These are phyloP conservation scores for Melikaiella ostensackeni DNA, from an alignment of 2,888 invertebrate genomes.

Conservation along the genomic window DNA sequence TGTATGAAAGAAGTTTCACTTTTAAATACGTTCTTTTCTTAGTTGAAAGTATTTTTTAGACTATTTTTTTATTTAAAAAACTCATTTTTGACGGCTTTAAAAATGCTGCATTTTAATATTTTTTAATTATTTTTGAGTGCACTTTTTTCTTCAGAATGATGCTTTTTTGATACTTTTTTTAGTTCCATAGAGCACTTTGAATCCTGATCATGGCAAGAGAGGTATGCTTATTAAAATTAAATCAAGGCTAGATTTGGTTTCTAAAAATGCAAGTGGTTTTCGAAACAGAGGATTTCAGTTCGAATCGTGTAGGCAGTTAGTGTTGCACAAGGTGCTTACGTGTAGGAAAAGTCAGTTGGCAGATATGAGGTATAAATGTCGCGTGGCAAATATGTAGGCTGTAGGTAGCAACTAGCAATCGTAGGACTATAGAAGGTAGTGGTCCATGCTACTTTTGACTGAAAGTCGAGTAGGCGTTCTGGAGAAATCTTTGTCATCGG, in stretches of 20 bases:
- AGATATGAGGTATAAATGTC: constrained; percentile 57
- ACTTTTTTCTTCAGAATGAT: no score
- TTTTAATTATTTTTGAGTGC: no score
- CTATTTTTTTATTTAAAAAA: no score
- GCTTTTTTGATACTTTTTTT: no score
- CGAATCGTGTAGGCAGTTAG: constrained; percentile 15
- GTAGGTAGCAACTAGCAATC: constrained; percentile 57
- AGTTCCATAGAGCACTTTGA: no score
- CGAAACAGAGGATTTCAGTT: not conserved
- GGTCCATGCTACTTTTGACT: constrained; percentile 55
- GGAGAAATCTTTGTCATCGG: constrained; percentile 52
- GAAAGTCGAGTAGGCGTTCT: constrained; percentile 63
- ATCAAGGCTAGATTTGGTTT: not conserved
- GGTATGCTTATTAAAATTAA: not conserved
- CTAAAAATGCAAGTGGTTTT: constrained; percentile 9
- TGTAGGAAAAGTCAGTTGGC: constrained; percentile 39
- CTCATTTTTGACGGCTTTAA: no score
- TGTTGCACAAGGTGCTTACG: constrained; percentile 6
- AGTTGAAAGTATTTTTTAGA: no score
- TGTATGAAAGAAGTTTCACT: no score
- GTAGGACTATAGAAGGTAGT: constrained; percentile 68
- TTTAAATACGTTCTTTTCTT: no score
- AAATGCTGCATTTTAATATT: no score
- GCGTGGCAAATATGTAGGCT: constrained; percentile 68
- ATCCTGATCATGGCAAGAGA: not conserved